Percentiles rank a stretch among this genome's conserved stretches.
Evolutionary conservation across 30 jellyfish, hydroid and myxozoan species (phyloP).

Genomic region (Aurelia sp.): DNA sequence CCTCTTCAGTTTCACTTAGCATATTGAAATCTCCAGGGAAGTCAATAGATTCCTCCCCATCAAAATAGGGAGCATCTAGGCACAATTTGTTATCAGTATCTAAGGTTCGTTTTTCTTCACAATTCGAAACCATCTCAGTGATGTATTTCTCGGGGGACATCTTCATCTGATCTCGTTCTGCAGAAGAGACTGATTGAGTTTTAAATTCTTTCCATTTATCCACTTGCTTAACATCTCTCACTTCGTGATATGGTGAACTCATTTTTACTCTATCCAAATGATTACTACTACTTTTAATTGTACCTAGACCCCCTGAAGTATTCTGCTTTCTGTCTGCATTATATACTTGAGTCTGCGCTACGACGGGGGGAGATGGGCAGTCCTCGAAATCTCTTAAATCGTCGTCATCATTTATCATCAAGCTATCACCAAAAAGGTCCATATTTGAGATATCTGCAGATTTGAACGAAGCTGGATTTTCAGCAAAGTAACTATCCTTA

Average conservation of each 20-base stretch:
- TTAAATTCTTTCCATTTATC: not conserved
- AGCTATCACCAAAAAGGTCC: conserved; percentile 54
- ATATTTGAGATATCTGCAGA: conserved; percentile 33
- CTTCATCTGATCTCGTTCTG: not conserved
- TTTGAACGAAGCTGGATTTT: too few species aligned
- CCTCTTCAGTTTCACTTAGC: conserved; percentile 2
- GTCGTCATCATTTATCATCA: conserved; percentile 16
- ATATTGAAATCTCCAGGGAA: not conserved
- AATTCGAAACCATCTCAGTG: not conserved
- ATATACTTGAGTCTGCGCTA: conserved; percentile 19
- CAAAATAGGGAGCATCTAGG: not conserved
- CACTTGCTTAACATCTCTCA: not conserved
- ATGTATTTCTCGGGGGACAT: not conserved
- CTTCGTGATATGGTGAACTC: not conserved
- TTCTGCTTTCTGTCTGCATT: not conserved
- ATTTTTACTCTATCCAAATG: not conserved
- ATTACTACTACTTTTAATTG: not conserved
- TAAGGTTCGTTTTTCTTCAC: not conserved
- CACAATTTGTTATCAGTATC: not conserved
- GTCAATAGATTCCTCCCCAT: not conserved
- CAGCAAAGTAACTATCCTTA: too few species aligned
- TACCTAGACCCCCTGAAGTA: not conserved
- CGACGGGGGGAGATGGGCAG: conserved; percentile 86
- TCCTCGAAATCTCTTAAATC: conserved; percentile 66
- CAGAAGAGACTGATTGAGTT: not conserved